phyloP scores from a whole-genome alignment of 2,797 vertebrate species.

The Chelonia mydas region DNA sequence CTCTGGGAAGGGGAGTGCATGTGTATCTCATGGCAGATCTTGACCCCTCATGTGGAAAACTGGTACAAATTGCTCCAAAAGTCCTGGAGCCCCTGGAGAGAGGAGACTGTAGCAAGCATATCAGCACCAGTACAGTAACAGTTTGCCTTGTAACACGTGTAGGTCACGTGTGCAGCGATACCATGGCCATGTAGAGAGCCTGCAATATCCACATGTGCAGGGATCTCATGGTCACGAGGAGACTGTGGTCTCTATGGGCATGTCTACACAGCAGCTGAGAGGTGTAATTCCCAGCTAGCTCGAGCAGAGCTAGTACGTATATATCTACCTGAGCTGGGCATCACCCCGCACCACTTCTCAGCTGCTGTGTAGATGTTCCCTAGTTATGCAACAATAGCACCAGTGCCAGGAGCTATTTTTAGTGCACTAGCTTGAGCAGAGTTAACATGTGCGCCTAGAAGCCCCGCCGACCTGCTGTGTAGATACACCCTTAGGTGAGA shows the following conservation, averaged over 20 bases:
- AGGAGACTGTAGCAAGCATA: background rate
- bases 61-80: too few relatives aligned
- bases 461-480: too few relatives aligned
- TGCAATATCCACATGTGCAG: background rate
- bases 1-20: background rate
- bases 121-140: background rate
- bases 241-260: accelerated
- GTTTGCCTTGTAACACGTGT: background rate
- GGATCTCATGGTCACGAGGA: background rate
- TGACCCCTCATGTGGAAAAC: too few relatives aligned
- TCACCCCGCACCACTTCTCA: too few relatives aligned
- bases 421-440: too few relatives aligned
- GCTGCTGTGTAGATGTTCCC: background rate
- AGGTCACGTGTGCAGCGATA: background rate
- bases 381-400: background rate
- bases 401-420: background rate
- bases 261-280: too few relatives aligned
- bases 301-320: too few relatives aligned
- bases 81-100: too few relatives aligned
- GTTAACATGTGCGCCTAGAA: too few relatives aligned
- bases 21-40: too few relatives aligned
- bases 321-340: too few relatives aligned
- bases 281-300: too few relatives aligned
- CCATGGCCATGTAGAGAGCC: accelerated
- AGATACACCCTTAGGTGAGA: background rate